Percentiles rank a stretch among this genome's conserved stretches.
Evolutionary conservation across 2,113 vertebrate species (phyloP).

Genomic region (Okapia johnstoni): DNA sequence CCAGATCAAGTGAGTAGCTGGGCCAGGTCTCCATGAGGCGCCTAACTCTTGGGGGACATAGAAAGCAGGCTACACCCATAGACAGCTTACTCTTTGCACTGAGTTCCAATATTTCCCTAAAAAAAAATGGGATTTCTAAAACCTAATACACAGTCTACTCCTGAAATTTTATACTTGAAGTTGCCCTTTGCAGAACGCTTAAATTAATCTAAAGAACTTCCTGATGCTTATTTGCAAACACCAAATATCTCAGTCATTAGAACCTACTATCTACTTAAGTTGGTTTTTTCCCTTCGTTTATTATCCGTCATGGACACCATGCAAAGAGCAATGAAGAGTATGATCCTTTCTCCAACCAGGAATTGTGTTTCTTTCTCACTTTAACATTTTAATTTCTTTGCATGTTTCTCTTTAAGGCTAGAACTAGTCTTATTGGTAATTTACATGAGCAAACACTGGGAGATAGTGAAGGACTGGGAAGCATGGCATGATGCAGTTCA

Average conservation of each 20-base stretch:
- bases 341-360: background rate
- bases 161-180: background rate
- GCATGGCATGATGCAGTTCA: background rate
- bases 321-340: background rate
- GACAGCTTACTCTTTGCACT: background rate
- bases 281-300: background rate
- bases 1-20: background rate
- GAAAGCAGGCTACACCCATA: background rate
- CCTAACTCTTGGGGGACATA: background rate
- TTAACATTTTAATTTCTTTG: background rate
- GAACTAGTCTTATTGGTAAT: background rate
- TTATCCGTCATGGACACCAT: background rate
- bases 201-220: background rate
- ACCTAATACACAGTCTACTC: background rate
- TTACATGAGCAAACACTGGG: background rate
- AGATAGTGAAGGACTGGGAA: background rate
- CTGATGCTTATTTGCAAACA: background rate
- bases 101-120: slow-evolving; percentile 10
- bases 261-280: background rate
- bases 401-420: background rate
- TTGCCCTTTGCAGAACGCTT: background rate
- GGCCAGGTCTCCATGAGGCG: background rate
- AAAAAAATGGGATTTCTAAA: background rate
- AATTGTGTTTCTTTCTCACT: background rate
- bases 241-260: background rate